Evolutionary conservation across 2,888 invertebrate species (phyloP), one percentile per base, ranked within the genome.

Genomic region (Metacarcinus magister): DNA sequence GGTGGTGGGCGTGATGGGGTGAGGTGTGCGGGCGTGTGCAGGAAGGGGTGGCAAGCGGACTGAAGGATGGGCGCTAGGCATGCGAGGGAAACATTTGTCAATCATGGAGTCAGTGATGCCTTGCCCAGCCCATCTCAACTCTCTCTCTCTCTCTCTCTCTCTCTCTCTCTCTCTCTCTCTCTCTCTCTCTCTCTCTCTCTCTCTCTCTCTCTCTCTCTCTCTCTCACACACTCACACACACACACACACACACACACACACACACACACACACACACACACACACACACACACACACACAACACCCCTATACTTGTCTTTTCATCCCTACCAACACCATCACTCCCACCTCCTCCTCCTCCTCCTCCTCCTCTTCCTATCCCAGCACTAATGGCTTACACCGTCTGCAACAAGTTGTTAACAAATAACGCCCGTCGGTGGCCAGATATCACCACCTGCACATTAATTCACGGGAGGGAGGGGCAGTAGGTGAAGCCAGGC

Each of bases 41-140:
- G 54, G 39, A 54, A 39, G 54, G 54, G 67, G 32, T 60, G 93
- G 28, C 28, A 28, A n/a, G 91, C 28, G 39, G 93, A 28, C 7
- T 54, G 54, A 92, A 23, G 93, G 60, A 93, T 54, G 54, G 60
- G 60, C 10, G 39, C n/a, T 16, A 60, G 1, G 39, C 48, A 92
- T 54, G 92, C 48, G 92, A 92, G 60, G 48, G 92, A 54, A 91
- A 91, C 91, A 91, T 91, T 91, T 46, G 43, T 91, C 91, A 91
- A 91, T 91, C 91, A 91, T n/a, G 19, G 44, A 46, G 46, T 46
- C 91, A 91, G 44, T 91, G 91, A 46, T 43, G 46, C 44, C 32
- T 19, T 5, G 5, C 19, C 43, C n/a, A 39, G 2, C 91, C 23
- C 91, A 39, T 19, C 44, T n/a, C n/a, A n/a, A n/a, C n/a, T 23